Evolutionary conservation across 2,113 vertebrate genomes (phyloP).

Genomic region (Cettia cetti): DNA sequence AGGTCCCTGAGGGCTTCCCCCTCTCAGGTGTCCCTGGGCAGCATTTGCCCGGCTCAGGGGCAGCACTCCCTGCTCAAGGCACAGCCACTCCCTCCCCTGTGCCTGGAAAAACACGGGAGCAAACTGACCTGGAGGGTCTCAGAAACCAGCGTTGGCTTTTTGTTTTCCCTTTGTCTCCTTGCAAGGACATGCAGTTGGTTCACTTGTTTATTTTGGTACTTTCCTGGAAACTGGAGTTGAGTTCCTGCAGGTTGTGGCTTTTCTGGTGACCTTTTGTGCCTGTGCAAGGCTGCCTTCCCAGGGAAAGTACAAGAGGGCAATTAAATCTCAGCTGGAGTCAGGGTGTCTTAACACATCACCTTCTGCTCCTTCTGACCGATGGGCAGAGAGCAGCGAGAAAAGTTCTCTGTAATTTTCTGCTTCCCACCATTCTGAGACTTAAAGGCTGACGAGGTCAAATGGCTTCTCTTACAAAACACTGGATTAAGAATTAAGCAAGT

Average conservation of each 20-base stretch:
- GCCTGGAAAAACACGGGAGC: fast-evolving
- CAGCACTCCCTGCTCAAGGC: background rate
- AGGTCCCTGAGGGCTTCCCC: background rate
- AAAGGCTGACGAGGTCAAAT: background rate
- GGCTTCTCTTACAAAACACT: background rate
- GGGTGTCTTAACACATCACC: background rate
- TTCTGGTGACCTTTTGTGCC: background rate
- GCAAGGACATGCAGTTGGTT: fast-evolving
- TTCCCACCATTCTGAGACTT: background rate
- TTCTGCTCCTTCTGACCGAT: background rate
- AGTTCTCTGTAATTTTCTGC: background rate
- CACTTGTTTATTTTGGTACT: background rate
- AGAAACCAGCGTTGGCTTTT: background rate
- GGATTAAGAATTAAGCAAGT: background rate
- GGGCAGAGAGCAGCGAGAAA: background rate
- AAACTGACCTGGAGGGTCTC: fast-evolving
- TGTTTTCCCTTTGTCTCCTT: background rate
- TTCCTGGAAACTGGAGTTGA: background rate
- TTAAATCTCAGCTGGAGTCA: background rate
- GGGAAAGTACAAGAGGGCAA: background rate
- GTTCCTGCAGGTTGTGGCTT: background rate
- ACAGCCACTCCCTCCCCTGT: fast-evolving
- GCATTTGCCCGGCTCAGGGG: background rate
- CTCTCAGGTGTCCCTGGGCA: fast-evolving
- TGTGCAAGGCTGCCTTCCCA: background rate